Evolutionary conservation across 1,140 invertebrate genomes (phyloP).

Genomic region (Bombus terrestris): DNA sequence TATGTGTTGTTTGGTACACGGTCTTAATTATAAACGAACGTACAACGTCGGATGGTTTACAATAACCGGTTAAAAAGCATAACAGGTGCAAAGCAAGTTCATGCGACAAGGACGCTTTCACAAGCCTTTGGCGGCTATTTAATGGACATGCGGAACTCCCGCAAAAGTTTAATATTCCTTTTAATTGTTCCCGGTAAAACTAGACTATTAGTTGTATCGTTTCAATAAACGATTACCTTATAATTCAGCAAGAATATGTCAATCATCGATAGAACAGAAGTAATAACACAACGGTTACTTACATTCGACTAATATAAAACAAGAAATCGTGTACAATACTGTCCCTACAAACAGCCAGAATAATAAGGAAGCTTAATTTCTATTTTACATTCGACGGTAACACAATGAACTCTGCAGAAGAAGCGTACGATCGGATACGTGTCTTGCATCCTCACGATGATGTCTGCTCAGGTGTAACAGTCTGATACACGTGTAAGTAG

Average conservation of each 20-base stretch:
- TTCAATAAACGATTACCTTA: background rate
- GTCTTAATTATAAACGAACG: background rate
- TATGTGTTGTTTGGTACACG: background rate
- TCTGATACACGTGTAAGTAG: background rate
- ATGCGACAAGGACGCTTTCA: constrained; percentile 79
- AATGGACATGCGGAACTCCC: background rate
- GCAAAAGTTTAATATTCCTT: background rate
- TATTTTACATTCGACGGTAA: background rate
- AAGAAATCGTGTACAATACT: background rate
- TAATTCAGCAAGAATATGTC: background rate
- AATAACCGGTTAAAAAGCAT: constrained; percentile 52
- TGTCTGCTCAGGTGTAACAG: constrained; percentile 20
- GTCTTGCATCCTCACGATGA: constrained; percentile 5
- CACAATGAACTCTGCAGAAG: constrained; percentile 5
- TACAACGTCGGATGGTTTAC: constrained; percentile 15
- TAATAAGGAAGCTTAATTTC: background rate
- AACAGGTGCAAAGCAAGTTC: constrained; percentile 70
- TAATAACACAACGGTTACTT: too few relatives aligned
- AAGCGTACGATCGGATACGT: background rate
- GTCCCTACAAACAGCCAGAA: background rate
- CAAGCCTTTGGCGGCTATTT: constrained; percentile 49
- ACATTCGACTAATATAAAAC: background rate
- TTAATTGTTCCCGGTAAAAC: background rate
- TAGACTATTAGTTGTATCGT: background rate
- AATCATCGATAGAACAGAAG: background rate